These are phyloP conservation scores for Tolypeutes matacus DNA, from an alignment of 2,797 vertebrate species.

Conservation along the genomic window DNA sequence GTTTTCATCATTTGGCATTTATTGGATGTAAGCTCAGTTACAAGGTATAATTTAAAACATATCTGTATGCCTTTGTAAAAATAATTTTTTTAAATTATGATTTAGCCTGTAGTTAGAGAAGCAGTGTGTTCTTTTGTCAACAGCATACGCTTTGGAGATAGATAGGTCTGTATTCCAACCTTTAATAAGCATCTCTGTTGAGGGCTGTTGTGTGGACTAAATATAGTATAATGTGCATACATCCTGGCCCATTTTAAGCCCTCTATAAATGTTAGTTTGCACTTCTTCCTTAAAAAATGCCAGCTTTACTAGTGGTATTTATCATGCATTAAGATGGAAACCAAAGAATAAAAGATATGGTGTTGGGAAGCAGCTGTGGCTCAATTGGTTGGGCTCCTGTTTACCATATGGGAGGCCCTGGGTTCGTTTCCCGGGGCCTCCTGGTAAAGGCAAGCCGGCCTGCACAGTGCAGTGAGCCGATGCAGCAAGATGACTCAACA, in stretches of 20 bases:
- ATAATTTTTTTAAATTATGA: conserved; percentile 30
- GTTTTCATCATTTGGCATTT: background rate
- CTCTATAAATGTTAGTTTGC: conserved; percentile 28
- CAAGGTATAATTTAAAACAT: conserved; percentile 29
- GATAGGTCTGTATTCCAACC: background rate
- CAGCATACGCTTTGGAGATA: background rate
- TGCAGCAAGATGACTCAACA: too few species aligned
- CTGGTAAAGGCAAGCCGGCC: too few species aligned
- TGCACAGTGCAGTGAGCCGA: too few species aligned
- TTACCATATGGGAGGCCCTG: too few species aligned
- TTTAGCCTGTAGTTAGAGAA: background rate
- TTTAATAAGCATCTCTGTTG: conserved; percentile 28
- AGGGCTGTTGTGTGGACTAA: background rate
- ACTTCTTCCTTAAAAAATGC: conserved; percentile 20
- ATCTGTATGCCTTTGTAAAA: background rate
- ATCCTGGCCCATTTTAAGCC: background rate
- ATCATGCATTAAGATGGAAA: conserved; percentile 10
- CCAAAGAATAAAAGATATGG: background rate
- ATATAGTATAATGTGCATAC: background rate
- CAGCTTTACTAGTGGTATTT: background rate
- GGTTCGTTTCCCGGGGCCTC: too few species aligned
- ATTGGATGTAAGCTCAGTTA: background rate
- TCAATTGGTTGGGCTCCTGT: too few species aligned
- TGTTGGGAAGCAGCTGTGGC: too few species aligned
- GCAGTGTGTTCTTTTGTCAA: background rate